phyloP scores from a whole-genome alignment of 1,140 invertebrate species.

The Calliphora vicina region DNA sequence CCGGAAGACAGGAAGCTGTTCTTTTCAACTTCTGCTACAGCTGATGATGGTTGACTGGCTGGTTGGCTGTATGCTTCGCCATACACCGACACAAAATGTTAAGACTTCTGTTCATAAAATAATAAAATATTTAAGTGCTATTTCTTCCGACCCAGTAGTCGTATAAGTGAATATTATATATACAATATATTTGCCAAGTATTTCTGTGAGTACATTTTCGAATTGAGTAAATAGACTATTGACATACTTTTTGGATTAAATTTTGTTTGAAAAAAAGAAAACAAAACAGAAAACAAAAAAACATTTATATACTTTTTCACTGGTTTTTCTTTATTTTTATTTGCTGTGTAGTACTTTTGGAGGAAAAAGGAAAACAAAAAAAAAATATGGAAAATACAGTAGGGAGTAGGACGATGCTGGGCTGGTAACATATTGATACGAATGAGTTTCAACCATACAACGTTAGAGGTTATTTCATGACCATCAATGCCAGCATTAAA shows the following conservation, averaged over 20 bases:
- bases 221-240: neutral
- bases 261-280: neutral
- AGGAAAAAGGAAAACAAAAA: neutral
- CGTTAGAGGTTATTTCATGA: conserved; percentile 5
- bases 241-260: conserved; percentile 5
- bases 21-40: no score
- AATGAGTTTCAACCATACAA: neutral
- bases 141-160: neutral
- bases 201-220: neutral
- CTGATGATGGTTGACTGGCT: no score
- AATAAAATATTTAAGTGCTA: neutral
- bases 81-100: neutral
- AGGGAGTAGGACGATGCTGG: neutral
- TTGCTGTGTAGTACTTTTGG: neutral
- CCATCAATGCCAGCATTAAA: neutral
- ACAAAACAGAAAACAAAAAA: no score
- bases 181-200: neutral
- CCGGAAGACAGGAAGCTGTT: no score
- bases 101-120: neutral
- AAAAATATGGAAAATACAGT: neutral
- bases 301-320: neutral
- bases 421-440: neutral
- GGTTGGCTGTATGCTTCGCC: neutral
- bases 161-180: neutral
- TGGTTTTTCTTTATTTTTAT: neutral